Base-by-base conservation (phyloP, 2,797 vertebrate genomes). In the Tolypeutes matacus region DNA sequence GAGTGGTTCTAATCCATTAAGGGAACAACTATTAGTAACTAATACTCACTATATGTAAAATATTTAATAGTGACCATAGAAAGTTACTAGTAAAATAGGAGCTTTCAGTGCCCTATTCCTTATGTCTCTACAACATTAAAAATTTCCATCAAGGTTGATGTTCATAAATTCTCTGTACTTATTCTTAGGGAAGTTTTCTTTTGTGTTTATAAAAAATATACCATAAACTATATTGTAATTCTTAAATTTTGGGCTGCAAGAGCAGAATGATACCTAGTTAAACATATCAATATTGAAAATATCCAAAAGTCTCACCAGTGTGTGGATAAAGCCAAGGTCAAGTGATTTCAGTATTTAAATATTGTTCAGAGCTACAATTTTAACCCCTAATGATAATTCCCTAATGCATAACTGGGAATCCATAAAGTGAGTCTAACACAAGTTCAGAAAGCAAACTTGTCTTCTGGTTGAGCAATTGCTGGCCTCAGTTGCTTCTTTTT, bases 401-500 rank as follows among this genome's bases (percentile, higher is more conserved):
- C 29, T 29, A 94, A 1, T 13, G 9, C 10, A 17, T 67, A 69
- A 56, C 58, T 65, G 36, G 6, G 11, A 77, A 56, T 82, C 7
- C 56, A n/a, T 27, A 29, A 64, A 78, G 34, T 34, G 29, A 18
- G 13, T 67, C 58, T 27, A 75, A 34, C 42, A 69, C 27, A 17
- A 86, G 31, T 39, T 91, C 78, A 49, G 80, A 87, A 82, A 84
- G 60, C 27, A 72, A 95, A 70, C 12, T 49, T 72, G 36, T n/a
- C 36, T 78, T 77, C 51, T 91, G 51, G 14, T 23, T 91, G 23
- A 56, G 36, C 78, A 93, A 60, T 23, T 46, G 5, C 18, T 93
- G 11, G 14, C 49, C n/a, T 77, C 42, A 31, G 5, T 25, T 89
- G 64, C 27, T 96, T 95, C 94, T 95, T 89, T 94, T 95, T 96